Base-by-base conservation (phyloP, 2,888 invertebrate genomes). In the Eurytoma californica region DNA sequence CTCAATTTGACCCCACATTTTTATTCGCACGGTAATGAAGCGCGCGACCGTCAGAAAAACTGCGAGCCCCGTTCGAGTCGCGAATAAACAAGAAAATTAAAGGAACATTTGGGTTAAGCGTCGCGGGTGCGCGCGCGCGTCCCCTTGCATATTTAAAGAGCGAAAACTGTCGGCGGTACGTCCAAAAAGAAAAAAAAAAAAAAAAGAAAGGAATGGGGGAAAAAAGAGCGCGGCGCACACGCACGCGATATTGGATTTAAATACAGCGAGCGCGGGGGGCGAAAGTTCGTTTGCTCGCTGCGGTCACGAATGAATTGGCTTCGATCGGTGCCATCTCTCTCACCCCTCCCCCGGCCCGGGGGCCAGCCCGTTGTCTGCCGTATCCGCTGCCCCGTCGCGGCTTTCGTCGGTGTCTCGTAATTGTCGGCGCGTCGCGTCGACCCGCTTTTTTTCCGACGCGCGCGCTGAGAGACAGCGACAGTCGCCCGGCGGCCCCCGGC, bases 261-360 rank as follows among this genome's bases (percentile, higher is more conserved):
- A 77, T 61, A 28, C 39, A 55, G 66, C 58, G 47, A 18, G 18
- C 13, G n/a, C 12, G 16, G 53, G n/a, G 16, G 16, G 53, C 18
- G 58, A 18, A 57, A n/a, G 55, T n/a, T 14, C 18, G 7, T 7
- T 20, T 16, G 24, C 24, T n/a, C 24, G 55, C 58, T 58, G 18
- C 13, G 49, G 70, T 65, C 12, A 51, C 53, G 39, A 77, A 77
- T 67, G 53, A 66, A 72, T 77, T 77, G 53, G 55, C 28, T 63
- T 72, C 63, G 63, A 70, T 70, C 60, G 60, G 57, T 18, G 55
- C 39, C 3, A 51, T 55, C 20, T 39, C 16, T 47, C 24, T 20
- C 9, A 20, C 60, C 14, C 13, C 13, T 28, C 30, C 69, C 58
- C 70, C 28, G 57, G n/a, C n/a, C n/a, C n/a, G n/a, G 24, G 24